Evolutionary conservation across 1,140 invertebrate genomes (phyloP).

Genomic region (Drosophila busckii): DNA sequence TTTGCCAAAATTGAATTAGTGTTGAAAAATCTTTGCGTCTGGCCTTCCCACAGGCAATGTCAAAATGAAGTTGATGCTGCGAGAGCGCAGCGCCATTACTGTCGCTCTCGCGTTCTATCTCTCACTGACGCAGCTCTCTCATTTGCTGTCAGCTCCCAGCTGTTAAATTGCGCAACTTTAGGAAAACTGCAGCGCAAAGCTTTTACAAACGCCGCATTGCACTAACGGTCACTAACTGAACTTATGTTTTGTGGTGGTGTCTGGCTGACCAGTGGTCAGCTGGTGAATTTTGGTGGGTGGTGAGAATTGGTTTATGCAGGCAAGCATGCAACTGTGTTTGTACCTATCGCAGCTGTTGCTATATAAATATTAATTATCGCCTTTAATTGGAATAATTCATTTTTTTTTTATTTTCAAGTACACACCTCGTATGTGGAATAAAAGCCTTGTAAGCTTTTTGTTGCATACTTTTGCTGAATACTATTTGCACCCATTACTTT

Average conservation of each 20-base stretch:
- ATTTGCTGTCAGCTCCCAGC: constrained; percentile 13
- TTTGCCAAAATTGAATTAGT: constrained; percentile 28
- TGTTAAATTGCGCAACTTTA: constrained; percentile 56
- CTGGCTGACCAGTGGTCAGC: constrained; percentile 18
- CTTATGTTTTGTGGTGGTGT: constrained; percentile 33
- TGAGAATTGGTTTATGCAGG: constrained; percentile 10
- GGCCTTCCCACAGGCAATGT: constrained; percentile 36
- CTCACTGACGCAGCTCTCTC: no score
- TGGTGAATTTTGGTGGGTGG: constrained; percentile 18
- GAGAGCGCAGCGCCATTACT: constrained; percentile 23
- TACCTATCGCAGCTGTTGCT: not conserved
- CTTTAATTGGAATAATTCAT: no score
- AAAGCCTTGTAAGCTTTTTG: no score
- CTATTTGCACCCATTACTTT: not conserved
- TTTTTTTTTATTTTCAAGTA: no score
- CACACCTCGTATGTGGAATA: no score
- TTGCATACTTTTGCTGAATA: not conserved
- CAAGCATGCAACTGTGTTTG: not conserved
- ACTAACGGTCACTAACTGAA: constrained; percentile 54
- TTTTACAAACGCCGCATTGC: constrained; percentile 42
- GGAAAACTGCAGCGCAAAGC: constrained; percentile 24
- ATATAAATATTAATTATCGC: no score
- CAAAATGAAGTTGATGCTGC: constrained; percentile 41
- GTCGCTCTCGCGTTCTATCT: constrained; percentile 9
- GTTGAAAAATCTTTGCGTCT: constrained; percentile 48